Base-by-base conservation (phyloP, 1,140 invertebrate genomes). In the Dolichoris vasculosae region DNA sequence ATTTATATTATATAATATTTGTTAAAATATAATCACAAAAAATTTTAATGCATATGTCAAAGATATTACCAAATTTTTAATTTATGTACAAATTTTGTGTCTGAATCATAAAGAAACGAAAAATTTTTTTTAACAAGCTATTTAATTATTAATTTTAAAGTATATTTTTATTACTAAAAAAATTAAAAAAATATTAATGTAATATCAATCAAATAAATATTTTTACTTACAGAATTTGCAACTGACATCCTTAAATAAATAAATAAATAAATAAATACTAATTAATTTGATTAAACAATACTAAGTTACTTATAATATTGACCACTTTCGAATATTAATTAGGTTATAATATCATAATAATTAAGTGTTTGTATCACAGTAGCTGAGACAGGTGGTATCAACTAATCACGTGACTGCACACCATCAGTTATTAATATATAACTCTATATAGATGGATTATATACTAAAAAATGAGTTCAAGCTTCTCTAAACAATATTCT, bases 181-280 rank as follows among this genome's bases (percentile, higher is more conserved):
- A 1, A 26, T 59, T 59, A 59, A 2, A 59, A 23, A 59, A 26
- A 4, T 26, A 59, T 23, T 59, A 59, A 59, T 59, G 2, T 26
- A 3, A 59, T 17, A 17, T 55, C 20, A 1, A 9, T 32, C 2
- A 64, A 64, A 64, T 32, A 15, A 64, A 63, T n/a, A 63, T n/a
- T 63, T 63, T 20, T 20, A 69, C 67, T 69, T 69, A 69, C 67
- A 67, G 67, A 69, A 69, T 69, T 69, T 69, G 32, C 30, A 35
- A 40, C 67, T 69, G 67, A 8, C 67, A 69, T 69, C 4, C 38
- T 69, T 38, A 69, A 59, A 59, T 59, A 59, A 59, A 38, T 38
- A 69, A 59, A 38, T 38, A 69, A 69, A 35, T 69, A 69, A 38
- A 38, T 69, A 69, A 38, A 38, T 69, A 69, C n/a, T 40, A 69